These are phyloP conservation scores for Bombus vancouverensis DNA, from an alignment of 1,140 invertebrate species.

Conservation along the genomic window DNA sequence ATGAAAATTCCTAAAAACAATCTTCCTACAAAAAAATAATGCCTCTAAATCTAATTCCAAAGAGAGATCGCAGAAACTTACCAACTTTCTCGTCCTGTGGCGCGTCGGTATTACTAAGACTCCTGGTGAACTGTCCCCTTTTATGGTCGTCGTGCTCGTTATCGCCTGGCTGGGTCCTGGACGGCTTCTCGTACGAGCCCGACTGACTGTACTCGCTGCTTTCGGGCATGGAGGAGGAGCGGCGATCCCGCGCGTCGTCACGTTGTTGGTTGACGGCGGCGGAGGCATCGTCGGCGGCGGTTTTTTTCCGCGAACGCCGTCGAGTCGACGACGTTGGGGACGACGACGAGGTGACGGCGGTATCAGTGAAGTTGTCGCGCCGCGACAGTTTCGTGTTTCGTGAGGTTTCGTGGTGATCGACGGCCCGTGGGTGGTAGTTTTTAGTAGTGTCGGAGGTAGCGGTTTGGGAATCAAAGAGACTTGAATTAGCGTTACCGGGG, in stretches of 20 bases:
- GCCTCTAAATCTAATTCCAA: no score
- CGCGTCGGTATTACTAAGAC: constrained; percentile 91
- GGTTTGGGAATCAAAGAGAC: constrained; percentile 83
- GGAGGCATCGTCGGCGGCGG: constrained; percentile 43
- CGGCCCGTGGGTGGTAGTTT: constrained; percentile 75
- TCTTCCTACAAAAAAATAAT: neutral
- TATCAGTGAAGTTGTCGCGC: constrained; percentile 59
- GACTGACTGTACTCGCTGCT: constrained; percentile 81
- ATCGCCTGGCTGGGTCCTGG: constrained; percentile 73
- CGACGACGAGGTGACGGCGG: constrained; percentile 14
- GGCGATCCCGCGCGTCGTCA: constrained; percentile 75
- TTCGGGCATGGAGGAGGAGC: constrained; percentile 80
- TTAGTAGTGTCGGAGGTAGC: constrained; percentile 82
- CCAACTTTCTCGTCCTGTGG: constrained; percentile 93
- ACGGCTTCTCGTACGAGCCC: constrained; percentile 79
- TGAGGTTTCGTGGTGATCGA: constrained; percentile 68
- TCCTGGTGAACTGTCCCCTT: constrained; percentile 89
- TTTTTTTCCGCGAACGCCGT: constrained; percentile 63
- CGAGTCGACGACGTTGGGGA: constrained; percentile 40
- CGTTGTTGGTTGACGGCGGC: constrained; percentile 53
- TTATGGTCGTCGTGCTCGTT: constrained; percentile 78
- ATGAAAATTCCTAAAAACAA: neutral
- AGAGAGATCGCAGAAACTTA: constrained; percentile 76
- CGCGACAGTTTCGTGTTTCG: constrained; percentile 66
- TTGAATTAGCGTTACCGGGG: constrained; percentile 83